Base-by-base conservation (phyloP, 2,113 vertebrate genomes). In the Arenaria interpres region DNA sequence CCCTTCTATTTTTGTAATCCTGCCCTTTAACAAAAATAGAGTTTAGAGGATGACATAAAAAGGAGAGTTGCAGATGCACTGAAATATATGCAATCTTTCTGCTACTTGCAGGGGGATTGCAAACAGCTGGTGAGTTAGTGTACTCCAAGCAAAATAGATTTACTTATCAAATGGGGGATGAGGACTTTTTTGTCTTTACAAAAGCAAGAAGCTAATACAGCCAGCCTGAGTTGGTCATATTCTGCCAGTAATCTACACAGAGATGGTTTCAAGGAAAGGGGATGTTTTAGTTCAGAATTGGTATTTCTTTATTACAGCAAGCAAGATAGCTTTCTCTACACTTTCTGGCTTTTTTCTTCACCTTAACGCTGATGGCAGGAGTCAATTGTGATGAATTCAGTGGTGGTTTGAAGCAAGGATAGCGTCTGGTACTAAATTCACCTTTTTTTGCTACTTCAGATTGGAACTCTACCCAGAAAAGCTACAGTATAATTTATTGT, bases 1-100 rank as follows among this genome's bases (percentile, higher is more conserved):
- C 41, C 32, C 43, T 93, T 95, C 93, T 95, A 95, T 94, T 97
- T 96, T 90, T 74, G 82, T 75, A 86, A 76, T 53, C 67, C 56
- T 94, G 63, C 64, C 68, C 71, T 94, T 93, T 93, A 80, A 93
- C 82, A 84, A 96, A 95, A 96, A 96, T 91, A 96, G 89, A 85
- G n/a, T 94, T 91, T 89, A 84, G 81, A 91, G 54, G 60, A 67
- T 94, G 93, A 56, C 82, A 95, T 86, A 74, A 80, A 91, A 89
- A 85, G 63, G 41, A 88, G 53, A 66, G 27, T 59, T 97, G 77
- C 78, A 93, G 82, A 94, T 91, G 85, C 83, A 74, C n/a, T 88
- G 71, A 85, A 90, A 86, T 95, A 48, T 37, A 54, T 93, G 81
- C 69, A 33, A 10, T 63, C 57, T 94, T 95, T 91, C 28, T 90